These are phyloP conservation scores for Aselliscus stoliczkanus DNA, from an alignment of 2,797 vertebrate genomes.

Conservation along the genomic window DNA sequence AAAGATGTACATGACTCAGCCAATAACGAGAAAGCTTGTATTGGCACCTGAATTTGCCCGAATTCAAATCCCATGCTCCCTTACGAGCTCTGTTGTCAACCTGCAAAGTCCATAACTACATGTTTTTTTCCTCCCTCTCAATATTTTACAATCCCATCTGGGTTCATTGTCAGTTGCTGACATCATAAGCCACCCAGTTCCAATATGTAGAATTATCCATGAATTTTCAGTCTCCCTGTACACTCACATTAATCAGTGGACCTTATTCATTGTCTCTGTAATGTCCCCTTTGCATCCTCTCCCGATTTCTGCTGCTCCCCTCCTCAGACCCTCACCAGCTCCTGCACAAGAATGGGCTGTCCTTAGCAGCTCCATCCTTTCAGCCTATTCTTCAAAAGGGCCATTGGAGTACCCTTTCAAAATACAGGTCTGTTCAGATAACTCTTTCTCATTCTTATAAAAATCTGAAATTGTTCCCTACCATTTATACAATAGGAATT, in stretches of 20 bases:
- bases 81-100: neutral
- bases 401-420: neutral
- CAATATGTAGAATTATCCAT: neutral
- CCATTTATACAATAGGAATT: neutral
- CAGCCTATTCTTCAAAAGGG: neutral
- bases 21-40: neutral
- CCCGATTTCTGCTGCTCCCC: no score
- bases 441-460: neutral
- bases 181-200: neutral
- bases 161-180: neutral
- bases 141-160: neutral
- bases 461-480: neutral
- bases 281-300: rapidly evolving
- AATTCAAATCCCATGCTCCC: rapidly evolving
- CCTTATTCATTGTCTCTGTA: rapidly evolving
- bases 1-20: no score
- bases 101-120: neutral
- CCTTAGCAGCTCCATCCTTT: rapidly evolving
- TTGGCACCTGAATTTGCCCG: neutral
- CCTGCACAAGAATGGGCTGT: rapidly evolving
- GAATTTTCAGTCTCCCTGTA: neutral
- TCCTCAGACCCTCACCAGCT: rapidly evolving
- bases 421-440: neutral
- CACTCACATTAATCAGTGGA: neutral
- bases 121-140: neutral